Conservation (phyloP, 2,113 vertebrate species). For the Oreotrochilus melanogaster region DNA sequence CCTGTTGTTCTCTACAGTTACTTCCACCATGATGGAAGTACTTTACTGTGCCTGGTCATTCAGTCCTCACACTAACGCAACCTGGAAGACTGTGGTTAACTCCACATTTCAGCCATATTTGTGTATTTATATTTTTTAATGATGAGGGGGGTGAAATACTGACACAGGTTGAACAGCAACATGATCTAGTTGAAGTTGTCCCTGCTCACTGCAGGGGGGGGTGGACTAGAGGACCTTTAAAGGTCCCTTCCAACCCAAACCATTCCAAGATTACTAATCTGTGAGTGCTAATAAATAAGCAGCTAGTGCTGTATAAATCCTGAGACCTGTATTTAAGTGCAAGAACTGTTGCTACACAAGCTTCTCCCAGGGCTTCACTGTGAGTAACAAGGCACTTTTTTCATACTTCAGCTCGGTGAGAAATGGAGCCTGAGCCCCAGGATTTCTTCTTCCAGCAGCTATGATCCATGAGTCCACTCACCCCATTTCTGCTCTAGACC, state of each 20-base stretch:
- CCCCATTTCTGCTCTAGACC: background rate
- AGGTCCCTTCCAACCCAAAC: background rate
- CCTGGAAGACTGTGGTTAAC: background rate
- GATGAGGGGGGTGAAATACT: accelerated
- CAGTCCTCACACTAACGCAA: background rate
- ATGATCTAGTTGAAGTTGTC: background rate
- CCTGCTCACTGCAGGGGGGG: background rate
- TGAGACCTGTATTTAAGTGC: background rate
- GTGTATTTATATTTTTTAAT: background rate
- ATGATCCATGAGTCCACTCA: background rate
- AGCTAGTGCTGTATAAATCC: background rate
- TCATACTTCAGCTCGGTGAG: background rate
- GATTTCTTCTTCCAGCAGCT: slow-evolving; percentile 1
- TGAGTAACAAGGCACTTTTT: background rate
- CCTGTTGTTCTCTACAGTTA: background rate
- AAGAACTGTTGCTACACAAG: background rate
- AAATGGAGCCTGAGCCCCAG: background rate
- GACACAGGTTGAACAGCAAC: background rate
- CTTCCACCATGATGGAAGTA: background rate
- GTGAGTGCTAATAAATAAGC: background rate
- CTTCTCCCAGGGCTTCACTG: background rate
- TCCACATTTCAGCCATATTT: background rate
- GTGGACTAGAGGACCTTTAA: background rate
- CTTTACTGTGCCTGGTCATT: background rate
- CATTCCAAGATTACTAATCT: background rate